Evolutionary conservation across 2,113 vertebrate genomes (phyloP).

Genomic region (Phycodurus eques): DNA sequence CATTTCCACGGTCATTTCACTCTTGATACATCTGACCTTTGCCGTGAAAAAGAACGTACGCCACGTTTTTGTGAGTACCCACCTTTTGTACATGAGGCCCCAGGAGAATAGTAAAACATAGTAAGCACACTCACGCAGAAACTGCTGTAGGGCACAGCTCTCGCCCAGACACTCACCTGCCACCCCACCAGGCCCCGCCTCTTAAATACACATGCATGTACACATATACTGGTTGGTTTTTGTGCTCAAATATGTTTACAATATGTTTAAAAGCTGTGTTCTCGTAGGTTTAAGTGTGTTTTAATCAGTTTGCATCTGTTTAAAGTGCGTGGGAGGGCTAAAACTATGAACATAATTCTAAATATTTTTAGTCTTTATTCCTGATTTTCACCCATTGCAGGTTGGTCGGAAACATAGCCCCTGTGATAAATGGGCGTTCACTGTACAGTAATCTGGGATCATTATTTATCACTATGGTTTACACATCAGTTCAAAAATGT

Average conservation of each 20-base stretch:
- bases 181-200: too few relatives aligned
- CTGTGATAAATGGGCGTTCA: background rate
- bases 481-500: background rate
- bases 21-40: too few relatives aligned
- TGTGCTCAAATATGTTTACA: background rate
- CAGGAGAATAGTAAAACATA: too few relatives aligned
- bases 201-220: too few relatives aligned
- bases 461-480: background rate
- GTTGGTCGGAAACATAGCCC: background rate
- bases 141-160: too few relatives aligned
- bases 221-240: background rate
- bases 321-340: too few relatives aligned
- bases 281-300: background rate
- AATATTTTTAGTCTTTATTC: background rate
- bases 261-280: background rate
- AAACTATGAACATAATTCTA: background rate
- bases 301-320: background rate
- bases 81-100: too few relatives aligned
- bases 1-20: too few relatives aligned
- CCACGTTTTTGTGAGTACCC: too few relatives aligned
- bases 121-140: too few relatives aligned
- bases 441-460: background rate
- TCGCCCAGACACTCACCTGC: too few relatives aligned
- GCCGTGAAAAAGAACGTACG: too few relatives aligned
- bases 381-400: background rate